Evolutionary conservation across 2,888 invertebrate species (phyloP).

Genomic region (Spilosoma lubricipeda): DNA sequence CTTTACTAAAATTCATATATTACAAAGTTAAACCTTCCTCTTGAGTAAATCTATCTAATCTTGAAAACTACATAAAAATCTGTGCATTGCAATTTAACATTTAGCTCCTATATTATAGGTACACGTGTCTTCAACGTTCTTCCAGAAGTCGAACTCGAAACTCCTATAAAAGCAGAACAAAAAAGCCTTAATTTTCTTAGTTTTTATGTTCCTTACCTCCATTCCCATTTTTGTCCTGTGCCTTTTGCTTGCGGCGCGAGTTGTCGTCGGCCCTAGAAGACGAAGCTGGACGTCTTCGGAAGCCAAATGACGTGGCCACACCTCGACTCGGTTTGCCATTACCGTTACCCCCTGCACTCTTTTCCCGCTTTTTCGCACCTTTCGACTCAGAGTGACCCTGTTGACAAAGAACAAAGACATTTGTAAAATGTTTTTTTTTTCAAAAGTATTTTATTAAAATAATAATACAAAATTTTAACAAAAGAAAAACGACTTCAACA

Average conservation of each 20-base stretch:
- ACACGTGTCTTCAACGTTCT: too few relatives aligned
- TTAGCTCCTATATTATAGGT: too few relatives aligned
- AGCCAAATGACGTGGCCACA: constrained; percentile 94
- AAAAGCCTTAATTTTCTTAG: neutral
- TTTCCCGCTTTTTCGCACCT: constrained; percentile 85
- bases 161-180: too few relatives aligned
- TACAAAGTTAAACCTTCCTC: too few relatives aligned
- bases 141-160: too few relatives aligned
- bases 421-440: neutral
- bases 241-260: constrained; percentile 74
- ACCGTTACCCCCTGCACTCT: constrained; percentile 76
- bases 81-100: too few relatives aligned
- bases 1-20: too few relatives aligned
- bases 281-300: constrained; percentile 88
- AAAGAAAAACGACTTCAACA: too few relatives aligned
- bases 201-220: constrained; percentile 65
- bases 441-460: too few relatives aligned
- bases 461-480: too few relatives aligned
- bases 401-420: constrained; percentile 9
- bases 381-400: constrained; percentile 89
- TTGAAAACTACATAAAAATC: too few relatives aligned
- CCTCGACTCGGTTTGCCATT: constrained; percentile 88
- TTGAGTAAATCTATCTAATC: too few relatives aligned
- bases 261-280: constrained; percentile 81
- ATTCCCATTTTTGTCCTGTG: constrained; percentile 82